A percentile compares a stretch with the other conserved stretches of the same genome.
Conservation (phyloP, 1,140 invertebrate genomes). For the Brachystomella parvula region DNA sequence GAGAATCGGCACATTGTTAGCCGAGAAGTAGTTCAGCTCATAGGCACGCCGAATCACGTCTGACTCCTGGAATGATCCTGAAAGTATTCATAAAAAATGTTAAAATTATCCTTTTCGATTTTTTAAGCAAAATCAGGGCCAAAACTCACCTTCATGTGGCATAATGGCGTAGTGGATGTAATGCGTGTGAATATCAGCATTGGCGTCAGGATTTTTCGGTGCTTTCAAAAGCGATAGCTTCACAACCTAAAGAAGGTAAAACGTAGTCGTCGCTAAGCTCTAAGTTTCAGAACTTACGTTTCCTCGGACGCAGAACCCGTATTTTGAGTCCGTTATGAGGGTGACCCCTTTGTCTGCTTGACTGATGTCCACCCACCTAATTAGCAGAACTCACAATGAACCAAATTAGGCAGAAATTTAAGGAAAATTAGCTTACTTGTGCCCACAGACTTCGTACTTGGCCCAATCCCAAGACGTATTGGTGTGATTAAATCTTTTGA, state of each 20-base stretch:
- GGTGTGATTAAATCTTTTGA: constrained; percentile 48
- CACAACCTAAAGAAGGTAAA: constrained; percentile 30
- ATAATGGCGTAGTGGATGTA: constrained; percentile 49
- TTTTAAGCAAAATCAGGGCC: too few species aligned
- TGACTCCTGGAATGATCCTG: constrained; percentile 28
- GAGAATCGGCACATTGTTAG: constrained; percentile 28
- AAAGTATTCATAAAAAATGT: too few species aligned
- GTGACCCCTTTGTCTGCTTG: constrained; percentile 49
- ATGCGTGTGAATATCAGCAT: constrained; percentile 49
- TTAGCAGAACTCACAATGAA: too few species aligned
- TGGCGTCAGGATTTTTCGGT: constrained; percentile 48
- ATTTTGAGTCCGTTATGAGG: constrained; percentile 51
- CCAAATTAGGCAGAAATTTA: not conserved
- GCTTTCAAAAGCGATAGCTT: constrained; percentile 48
- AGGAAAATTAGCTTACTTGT: constrained; percentile 35
- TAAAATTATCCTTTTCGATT: too few species aligned
- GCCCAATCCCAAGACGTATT: constrained; percentile 54
- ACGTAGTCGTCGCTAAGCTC: not conserved
- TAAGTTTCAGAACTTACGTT: constrained; percentile 34
- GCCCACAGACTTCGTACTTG: constrained; percentile 51
- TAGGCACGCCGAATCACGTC: constrained; percentile 29
- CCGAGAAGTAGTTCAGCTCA: constrained; percentile 25
- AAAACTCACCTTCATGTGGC: constrained; percentile 46
- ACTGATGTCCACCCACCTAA: constrained; percentile 49
- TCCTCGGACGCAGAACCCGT: constrained; percentile 47